Base-by-base conservation (phyloP, 2,888 invertebrate species). In the Gibbula magus region DNA sequence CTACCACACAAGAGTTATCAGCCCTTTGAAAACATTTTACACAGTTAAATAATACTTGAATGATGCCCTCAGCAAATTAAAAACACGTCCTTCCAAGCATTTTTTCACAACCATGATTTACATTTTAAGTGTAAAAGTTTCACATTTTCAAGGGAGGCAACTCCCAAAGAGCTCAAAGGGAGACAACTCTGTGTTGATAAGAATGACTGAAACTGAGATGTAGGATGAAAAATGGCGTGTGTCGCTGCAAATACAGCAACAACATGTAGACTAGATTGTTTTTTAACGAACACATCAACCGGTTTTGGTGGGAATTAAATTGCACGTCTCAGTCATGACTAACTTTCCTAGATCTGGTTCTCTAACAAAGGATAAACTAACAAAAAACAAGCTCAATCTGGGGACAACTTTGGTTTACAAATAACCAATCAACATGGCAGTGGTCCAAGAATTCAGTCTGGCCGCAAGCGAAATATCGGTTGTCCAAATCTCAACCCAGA, bases 201-300 rank as follows among this genome's bases (percentile, higher is more conserved):
- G 70, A 70, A 70, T 70, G 70, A 70, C 61, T 61, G 61, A 70
- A 18, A 70, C 39, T 70, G 70, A 67, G 67, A 70, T 70, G 70
- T 35, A 39, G 20, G 70, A 70, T 70, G 70, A 70, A 13, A 45
- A 45, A 35, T 39, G 32, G 70, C 10, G 13, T 35, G 45, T 45
- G 39, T 70, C 20, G 39, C 32, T 35, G 35, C n/a, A 20, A 35
- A 35, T 32, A 70, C 39, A n/a, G 32, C 39, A 35, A 39, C 20
- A 29, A 70, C 70, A 16, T 16, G 20, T 35, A 39, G 70, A 70
- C 70, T 70, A 70, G 70, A 70, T 70, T 70, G 70, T 32, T 70
- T 45, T n/a, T 70, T 39, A 70, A 70, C 70, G 70, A 70, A 70
- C 70, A 70, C 70, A 70, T 70, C 20, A 70, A 70, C 70, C 70